Percentiles rank a stretch among this genome's conserved stretches.
phyloP scores from a whole-genome alignment of 2,888 invertebrate genomes.

The Orgyia antiqua region DNA sequence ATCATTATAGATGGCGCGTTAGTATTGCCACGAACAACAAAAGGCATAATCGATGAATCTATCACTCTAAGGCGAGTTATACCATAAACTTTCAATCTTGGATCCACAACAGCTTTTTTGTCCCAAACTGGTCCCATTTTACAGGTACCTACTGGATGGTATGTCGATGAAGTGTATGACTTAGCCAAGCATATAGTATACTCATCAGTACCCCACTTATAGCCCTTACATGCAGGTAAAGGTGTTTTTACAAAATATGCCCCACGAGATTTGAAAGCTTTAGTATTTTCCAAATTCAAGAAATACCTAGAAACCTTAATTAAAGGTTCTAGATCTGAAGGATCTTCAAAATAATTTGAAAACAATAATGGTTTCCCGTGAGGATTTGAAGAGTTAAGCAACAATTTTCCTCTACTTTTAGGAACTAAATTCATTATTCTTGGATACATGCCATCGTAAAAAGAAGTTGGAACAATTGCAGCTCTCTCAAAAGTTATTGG shows the following conservation, averaged over 20 bases:
- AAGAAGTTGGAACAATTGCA: constrained; percentile 69
- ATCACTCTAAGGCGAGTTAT: constrained; percentile 79
- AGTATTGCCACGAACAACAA: constrained; percentile 86
- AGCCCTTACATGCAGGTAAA: constrained; percentile 77
- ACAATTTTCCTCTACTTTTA: constrained; percentile 77
- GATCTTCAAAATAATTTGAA: constrained; percentile 80
- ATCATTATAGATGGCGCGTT: constrained; percentile 90
- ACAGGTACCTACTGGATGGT: constrained; percentile 58
- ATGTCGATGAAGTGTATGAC: constrained; percentile 75
- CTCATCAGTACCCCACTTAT: constrained; percentile 77
- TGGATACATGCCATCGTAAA: constrained; percentile 77
- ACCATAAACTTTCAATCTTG: constrained; percentile 82
- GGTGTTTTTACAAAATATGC: constrained; percentile 71
- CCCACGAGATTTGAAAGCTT: constrained; percentile 75
- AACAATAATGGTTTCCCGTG: constrained; percentile 82
- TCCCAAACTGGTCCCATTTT: constrained; percentile 78
- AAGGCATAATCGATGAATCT: constrained; percentile 90
- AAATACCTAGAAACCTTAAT: constrained; percentile 79
- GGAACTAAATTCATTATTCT: constrained; percentile 79
- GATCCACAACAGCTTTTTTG: constrained; percentile 81
- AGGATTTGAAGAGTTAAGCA: constrained; percentile 82
- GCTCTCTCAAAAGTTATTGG: background rate
- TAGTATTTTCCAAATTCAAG: constrained; percentile 74
- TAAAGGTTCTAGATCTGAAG: constrained; percentile 77
- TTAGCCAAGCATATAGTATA: constrained; percentile 81